Evolutionary conservation across 2,113 vertebrate species (phyloP), one percentile per base, ranked within the genome.

Genomic region (Lepus timidus): DNA sequence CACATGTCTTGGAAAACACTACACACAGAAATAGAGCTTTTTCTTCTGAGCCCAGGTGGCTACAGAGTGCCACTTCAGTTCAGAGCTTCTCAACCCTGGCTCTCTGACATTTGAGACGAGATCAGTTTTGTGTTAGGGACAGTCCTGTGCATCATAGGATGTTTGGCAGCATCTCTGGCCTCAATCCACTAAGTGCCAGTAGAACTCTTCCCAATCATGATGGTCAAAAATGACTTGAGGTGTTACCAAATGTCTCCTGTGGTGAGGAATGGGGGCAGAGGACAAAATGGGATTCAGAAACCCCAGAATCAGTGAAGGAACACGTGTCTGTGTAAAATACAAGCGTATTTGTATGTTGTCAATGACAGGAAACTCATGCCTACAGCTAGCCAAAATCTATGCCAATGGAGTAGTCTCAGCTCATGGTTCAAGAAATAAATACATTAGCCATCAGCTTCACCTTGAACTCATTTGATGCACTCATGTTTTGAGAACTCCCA

Each of bases 281-380:
- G 14, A 65, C 74, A 39, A 80, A 88, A 16, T 55, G 65, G 68
- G 22, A 83, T 39, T 55, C 55, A 22, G 89, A 90, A 90, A 82
- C n/a, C 36, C 85, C 70, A 4, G 51, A 95, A 49, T 81, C 64
- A 71, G 14, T 73, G 88, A 67, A 29, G 65, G 49, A 83, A 9
- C 65, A 52, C 55, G 58, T 14, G 36, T 75, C 68, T 85, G 29
- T 88, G 29, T 76, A 71, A 93, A 90, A 73, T 55, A 85, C 1
- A 33, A 52, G 29, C 61, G 65, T 85, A 75, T 73, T 91, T 88
- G 6, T 20, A 19, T 85, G 39, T 61, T 62, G 1, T 70, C 74
- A 76, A 81, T 81, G 58, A 64, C 23, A 80, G 55, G 73, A 95
- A 97, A 94, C 58, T 51, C 58, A 96, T 84, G 70, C 52, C 33